Evolutionary conservation across 2,888 invertebrate species (phyloP).

Genomic region (Caenorhabditis sp.): DNA sequence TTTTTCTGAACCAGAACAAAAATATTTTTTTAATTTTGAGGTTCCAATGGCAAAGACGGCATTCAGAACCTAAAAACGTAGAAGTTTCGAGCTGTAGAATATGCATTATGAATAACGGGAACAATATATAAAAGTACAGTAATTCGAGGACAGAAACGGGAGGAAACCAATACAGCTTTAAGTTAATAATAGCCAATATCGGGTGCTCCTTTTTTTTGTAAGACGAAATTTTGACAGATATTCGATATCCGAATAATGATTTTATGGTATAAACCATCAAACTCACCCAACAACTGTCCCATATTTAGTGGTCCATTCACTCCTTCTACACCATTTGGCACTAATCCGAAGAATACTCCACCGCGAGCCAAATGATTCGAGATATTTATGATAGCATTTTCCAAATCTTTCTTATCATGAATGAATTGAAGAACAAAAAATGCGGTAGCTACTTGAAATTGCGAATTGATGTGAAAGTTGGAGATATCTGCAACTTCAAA

Average conservation of each 20-base stretch:
- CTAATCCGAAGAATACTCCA: constrained; percentile 18
- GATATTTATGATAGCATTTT: constrained; percentile 15
- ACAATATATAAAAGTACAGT: too few species aligned
- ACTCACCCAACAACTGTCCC: constrained; percentile 15
- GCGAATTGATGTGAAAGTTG: constrained; percentile 12
- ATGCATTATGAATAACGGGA: too few species aligned
- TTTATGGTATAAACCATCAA: too few species aligned
- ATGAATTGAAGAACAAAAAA: constrained; percentile 38
- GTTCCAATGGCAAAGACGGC: too few species aligned
- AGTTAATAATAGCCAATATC: too few species aligned
- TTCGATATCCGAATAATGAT: background rate
- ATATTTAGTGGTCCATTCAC: constrained; percentile 11
- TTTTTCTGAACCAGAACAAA: too few species aligned
- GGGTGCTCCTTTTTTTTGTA: too few species aligned
- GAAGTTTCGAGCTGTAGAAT: too few species aligned
- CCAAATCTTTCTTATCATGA: constrained; percentile 22
- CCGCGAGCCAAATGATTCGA: constrained; percentile 7
- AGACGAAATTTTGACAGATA: background rate
- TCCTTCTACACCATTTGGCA: constrained; percentile 27
- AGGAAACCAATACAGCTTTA: too few species aligned
- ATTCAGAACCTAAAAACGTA: too few species aligned
- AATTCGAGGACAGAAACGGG: too few species aligned
- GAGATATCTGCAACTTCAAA: constrained; percentile 15
- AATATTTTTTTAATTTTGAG: too few species aligned
- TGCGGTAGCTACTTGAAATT: constrained; percentile 27